Base-by-base conservation (phyloP, 1,140 invertebrate species). In the Zelostemma sp. region DNA sequence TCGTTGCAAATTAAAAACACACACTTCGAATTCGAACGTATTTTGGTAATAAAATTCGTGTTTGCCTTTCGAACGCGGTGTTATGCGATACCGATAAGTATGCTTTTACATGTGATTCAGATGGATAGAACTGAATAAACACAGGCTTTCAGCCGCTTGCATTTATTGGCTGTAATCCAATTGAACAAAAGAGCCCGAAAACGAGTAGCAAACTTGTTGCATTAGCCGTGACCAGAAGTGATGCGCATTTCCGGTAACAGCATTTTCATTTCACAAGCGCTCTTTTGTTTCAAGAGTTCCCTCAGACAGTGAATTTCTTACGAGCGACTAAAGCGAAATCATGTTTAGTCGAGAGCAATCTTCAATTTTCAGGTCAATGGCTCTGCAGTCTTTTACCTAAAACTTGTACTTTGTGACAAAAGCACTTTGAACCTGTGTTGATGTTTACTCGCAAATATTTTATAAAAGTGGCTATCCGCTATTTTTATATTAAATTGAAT, bases 61-160 rank as follows among this genome's bases (percentile, higher is more conserved):
- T n/a, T n/a, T n/a, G n/a, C n/a, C n/a, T n/a, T n/a, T n/a, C n/a
- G n/a, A n/a, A n/a, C n/a, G n/a, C n/a, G n/a, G n/a, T n/a, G n/a
- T n/a, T n/a, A n/a, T n/a, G n/a, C n/a, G n/a, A n/a, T n/a, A n/a
- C n/a, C n/a, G n/a, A n/a, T n/a, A n/a, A n/a, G n/a, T n/a, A n/a
- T n/a, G n/a, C n/a, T n/a, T n/a, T n/a, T n/a, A n/a, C n/a, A n/a
- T n/a, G n/a, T n/a, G n/a, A n/a, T n/a, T n/a, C n/a, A n/a, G n/a
- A n/a, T n/a, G n/a, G n/a, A n/a, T n/a, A n/a, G n/a, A n/a, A n/a
- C n/a, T n/a, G n/a, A 2, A 6, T 14, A 9, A 3, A 19, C 43
- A 18, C 21, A 46, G 16, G 9, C 41, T 33, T 9, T n/a, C 25
- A 25, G 46, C 46, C 68, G 84, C 86, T 86, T 89, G 78, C 0